Conservation (phyloP, 2,888 invertebrate species). For the Dryococelus australis region DNA sequence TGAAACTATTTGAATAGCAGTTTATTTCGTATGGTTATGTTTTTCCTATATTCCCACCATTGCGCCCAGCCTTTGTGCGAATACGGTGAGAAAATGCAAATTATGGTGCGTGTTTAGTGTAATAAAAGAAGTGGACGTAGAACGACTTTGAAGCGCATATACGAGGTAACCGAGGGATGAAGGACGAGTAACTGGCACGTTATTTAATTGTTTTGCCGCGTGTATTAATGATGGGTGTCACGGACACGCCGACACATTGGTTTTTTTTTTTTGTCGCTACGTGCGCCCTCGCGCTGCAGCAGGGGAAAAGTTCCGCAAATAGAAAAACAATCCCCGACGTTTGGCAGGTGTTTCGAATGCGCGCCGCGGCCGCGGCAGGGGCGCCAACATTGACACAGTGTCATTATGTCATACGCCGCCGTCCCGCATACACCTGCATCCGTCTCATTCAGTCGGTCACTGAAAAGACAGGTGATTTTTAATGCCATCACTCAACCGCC, state of each 20-base stretch:
- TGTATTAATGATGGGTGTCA: conserved; percentile 24
- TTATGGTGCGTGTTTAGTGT: background rate
- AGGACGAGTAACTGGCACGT: background rate
- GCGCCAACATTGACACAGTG: conserved; percentile 19
- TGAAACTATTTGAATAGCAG: too few species aligned
- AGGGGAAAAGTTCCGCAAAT: background rate
- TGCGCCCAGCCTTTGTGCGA: too few species aligned
- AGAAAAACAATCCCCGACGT: conserved; percentile 23
- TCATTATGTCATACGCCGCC: conserved; percentile 21
- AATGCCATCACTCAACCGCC: conserved; percentile 13
- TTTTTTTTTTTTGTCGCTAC: too few species aligned
- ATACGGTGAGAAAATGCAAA: too few species aligned
- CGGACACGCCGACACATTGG: background rate
- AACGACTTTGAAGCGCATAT: background rate
- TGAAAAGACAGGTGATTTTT: conserved; percentile 26
- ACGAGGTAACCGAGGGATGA: background rate
- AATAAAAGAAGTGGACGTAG: background rate
- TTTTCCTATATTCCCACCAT: too few species aligned
- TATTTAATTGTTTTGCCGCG: background rate
- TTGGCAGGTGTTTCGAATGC: conserved; percentile 26
- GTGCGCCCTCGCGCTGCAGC: background rate
- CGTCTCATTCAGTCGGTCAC: conserved; percentile 19
- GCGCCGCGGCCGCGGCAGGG: background rate
- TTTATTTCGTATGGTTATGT: too few species aligned
- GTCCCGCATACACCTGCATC: conserved; percentile 19